phyloP scores from a whole-genome alignment of 2,888 invertebrate species.

The Lobophora halterata region DNA sequence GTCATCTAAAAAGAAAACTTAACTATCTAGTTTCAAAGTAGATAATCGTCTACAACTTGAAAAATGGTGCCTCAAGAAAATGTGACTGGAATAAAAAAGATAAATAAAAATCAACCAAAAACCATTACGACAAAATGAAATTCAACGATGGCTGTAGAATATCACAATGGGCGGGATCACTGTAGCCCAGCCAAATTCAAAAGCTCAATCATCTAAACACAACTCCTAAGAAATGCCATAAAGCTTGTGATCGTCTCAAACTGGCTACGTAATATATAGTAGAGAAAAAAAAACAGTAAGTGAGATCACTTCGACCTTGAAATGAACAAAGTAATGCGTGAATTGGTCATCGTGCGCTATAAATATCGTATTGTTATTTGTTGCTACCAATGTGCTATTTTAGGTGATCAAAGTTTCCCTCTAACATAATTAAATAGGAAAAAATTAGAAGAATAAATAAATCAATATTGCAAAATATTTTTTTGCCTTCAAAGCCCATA shows the following conservation, averaged over 20 bases:
- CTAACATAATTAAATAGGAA: too few relatives aligned
- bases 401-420: too few relatives aligned
- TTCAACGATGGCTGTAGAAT: constrained; percentile 50
- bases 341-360: constrained; percentile 54
- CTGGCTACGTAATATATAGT: constrained; percentile 50
- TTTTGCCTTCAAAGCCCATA: too few relatives aligned
- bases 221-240: constrained; percentile 39
- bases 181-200: constrained; percentile 40
- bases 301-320: constrained; percentile 75
- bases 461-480: too few relatives aligned
- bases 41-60: constrained; percentile 31
- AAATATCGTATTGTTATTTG: constrained; percentile 17
- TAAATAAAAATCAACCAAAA: constrained; percentile 37
- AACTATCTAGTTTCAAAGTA: too few relatives aligned
- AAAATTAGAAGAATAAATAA: too few relatives aligned
- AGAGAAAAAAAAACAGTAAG: constrained; percentile 62
- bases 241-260: constrained; percentile 41
- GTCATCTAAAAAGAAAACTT: too few relatives aligned
- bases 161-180: constrained; percentile 44
- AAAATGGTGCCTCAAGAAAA: constrained; percentile 63
- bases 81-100: constrained; percentile 56
- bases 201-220: constrained; percentile 10
- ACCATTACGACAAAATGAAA: constrained; percentile 58
- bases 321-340: constrained; percentile 48
- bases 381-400: too few relatives aligned